Percentiles rank a stretch among this genome's conserved stretches.
Evolutionary conservation across 1,140 invertebrate genomes (phyloP).

Genomic region (Asobara japonica): DNA sequence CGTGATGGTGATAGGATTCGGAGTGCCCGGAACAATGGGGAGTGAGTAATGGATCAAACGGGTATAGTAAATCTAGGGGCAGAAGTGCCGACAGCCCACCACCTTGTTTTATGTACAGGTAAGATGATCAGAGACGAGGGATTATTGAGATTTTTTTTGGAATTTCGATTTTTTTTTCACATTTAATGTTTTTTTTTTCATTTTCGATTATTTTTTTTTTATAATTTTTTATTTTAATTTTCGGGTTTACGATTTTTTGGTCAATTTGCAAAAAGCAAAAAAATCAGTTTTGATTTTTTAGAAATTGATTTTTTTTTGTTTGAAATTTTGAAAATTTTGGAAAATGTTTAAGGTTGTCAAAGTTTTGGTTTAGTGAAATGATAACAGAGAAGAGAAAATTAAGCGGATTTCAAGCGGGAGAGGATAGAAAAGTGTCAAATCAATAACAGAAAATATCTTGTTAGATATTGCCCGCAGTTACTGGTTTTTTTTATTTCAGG

Average conservation of each 20-base stretch:
- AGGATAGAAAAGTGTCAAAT: conserved; percentile 30
- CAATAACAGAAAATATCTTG: conserved; percentile 40
- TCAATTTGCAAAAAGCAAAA: too few species aligned
- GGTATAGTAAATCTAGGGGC: conserved; percentile 63
- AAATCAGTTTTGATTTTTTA: too few species aligned
- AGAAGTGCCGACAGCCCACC: conserved; percentile 65
- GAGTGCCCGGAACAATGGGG: conserved; percentile 63
- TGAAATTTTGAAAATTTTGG: too few species aligned
- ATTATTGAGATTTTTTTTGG: too few species aligned
- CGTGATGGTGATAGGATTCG: conserved; percentile 65
- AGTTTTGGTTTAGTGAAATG: too few species aligned
- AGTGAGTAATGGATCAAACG: conserved; percentile 64
- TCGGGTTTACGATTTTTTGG: too few species aligned
- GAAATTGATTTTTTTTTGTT: too few species aligned
- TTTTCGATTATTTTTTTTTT: too few species aligned
- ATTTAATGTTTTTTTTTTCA: too few species aligned
- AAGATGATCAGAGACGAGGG: background rate
- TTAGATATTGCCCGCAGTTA: conserved; percentile 30
- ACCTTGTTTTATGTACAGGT: conserved; percentile 48
- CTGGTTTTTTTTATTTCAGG: background rate
- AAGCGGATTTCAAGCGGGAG: conserved; percentile 30
- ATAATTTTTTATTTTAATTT: too few species aligned
- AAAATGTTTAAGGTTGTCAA: too few species aligned
- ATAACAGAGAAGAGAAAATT: conserved; percentile 14
- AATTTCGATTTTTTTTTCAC: too few species aligned